Base-by-base conservation (phyloP, 2,113 vertebrate genomes). In the Thryonomys swinderianus region DNA sequence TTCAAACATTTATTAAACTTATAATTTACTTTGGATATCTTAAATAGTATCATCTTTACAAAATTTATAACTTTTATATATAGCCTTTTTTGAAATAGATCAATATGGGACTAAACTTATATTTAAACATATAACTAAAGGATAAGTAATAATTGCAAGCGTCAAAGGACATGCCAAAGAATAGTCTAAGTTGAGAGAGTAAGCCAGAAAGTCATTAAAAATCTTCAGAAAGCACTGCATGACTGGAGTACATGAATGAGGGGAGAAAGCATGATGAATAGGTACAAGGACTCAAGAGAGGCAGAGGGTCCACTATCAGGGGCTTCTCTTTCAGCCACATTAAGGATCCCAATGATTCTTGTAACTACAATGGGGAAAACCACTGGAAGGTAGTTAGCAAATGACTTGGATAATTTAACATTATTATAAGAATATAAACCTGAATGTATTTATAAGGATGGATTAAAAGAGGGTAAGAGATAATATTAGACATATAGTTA, bases 81-180 rank as follows among this genome's bases (percentile, higher is more conserved):
- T 34, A 67, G 45, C 32, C 78, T 79, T 93, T 90, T 93, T 51
- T 84, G 59, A 96, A 61, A 73, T 13, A 92, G 45, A 62, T 14
- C 7, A 34, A 23, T 62, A 30, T 90, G 25, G 14, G 13, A 64
- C n/a, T 55, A 57, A 78, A 21, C 16, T 51, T 93, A 71, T 81
- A 73, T 13, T 91, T 74, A 83, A 88, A 79, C 10, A 25, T 80
- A 42, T 7, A 79, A 61, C 27, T 84, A 66, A 81, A 95, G 16
- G 25, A 55, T 88, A 91, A 25, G 8, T 66, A 7, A 53, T 48
- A 71, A 71, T 79, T 78, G 6, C 9, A 73, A 5, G 0, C 8
- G 34, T 85, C 32, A 94, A 66, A 7, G 20, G 13, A 51, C n/a
- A 79, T 55, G 83, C 37, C 45, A 9, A 13, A 93, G 10, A 67